Evolutionary conservation across 2,797 vertebrate genomes (phyloP), one percentile per base, ranked within the genome.

Genomic region (Champsocephalus gunnari): DNA sequence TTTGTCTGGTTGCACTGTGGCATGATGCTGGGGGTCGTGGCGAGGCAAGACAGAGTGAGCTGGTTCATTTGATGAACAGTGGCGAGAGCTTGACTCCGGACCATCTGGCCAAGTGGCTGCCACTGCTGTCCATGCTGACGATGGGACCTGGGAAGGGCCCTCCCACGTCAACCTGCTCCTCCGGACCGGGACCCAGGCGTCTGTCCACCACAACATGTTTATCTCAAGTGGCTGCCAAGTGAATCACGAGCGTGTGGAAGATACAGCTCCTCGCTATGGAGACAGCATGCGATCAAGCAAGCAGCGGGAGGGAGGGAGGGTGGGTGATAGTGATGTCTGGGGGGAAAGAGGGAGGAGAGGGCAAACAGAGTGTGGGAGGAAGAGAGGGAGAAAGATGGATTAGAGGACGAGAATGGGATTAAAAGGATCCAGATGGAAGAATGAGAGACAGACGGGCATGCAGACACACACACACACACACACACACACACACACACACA

Each of bases 141-240:
- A 13, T 72, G 73, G 69, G 82, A 79, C 87, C 87, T 16, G 83
- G 71, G 80, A 75, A 79, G 61, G 71, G 82, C 83, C 88, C 90
- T 80, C 90, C 88, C 89, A 91, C 88, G 85, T 91, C 88, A 90
- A 87, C 82, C 86, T 75, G 89, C 83, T 90, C 78, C 84, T 85
- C 48, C 73, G 56, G 86, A 90, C 85, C 66, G 45, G 83, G 87
- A 88, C 85, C 67, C 70, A 83, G 85, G 85, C 90, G 81, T 92
- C 92, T 92, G 91, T 90, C 91, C 91, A 88, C 84, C 76, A 64
- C 88, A 88, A 84, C 89, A 89, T 92, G 91, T 93, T 90, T 87
- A 87, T 89, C 77, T 83, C 65, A 1, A 73, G 69, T 28, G 53
- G 65, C 73, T 91, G 92, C 92, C 93, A 91, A 92, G 77, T 84